Conservation (phyloP, 2,888 invertebrate species). For the Anagyrus pseudococci region DNA sequence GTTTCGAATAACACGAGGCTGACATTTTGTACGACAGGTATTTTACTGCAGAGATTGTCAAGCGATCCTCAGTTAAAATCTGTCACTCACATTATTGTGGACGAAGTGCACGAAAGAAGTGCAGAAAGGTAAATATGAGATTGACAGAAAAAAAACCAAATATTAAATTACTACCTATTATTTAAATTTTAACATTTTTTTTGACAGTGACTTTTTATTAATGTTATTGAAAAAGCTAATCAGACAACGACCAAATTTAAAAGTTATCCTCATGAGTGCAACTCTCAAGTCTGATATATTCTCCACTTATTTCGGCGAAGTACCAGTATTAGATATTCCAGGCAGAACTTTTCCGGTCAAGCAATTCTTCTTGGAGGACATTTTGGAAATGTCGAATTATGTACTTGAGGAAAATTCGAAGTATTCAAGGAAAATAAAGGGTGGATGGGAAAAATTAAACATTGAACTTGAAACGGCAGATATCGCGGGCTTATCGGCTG, state of each 20-base stretch:
- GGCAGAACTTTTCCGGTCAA: constrained; percentile 86
- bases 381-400: constrained; percentile 72
- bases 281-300: constrained; percentile 87
- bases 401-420: constrained; percentile 70
- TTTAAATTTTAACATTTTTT: constrained; percentile 11
- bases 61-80: constrained; percentile 77
- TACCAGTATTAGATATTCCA: constrained; percentile 82
- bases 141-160: background rate
- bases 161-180: background rate
- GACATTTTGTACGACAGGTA: constrained; percentile 93
- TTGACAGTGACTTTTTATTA: constrained; percentile 83
- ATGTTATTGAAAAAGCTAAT: constrained; percentile 82
- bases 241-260: constrained; percentile 75
- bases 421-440: constrained; percentile 71
- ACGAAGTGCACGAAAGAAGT: constrained; percentile 93
- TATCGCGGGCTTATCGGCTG: constrained; percentile 64
- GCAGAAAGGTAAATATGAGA: constrained; percentile 72
- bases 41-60: constrained; percentile 82
- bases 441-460: constrained; percentile 67
- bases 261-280: constrained; percentile 92
- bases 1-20: constrained; percentile 79
- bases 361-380: constrained; percentile 82
- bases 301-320: constrained; percentile 80
- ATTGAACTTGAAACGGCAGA: constrained; percentile 72
- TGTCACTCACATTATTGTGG: constrained; percentile 85